Conservation (phyloP, 2,113 vertebrate genomes). For the Pungitius pungitius region DNA sequence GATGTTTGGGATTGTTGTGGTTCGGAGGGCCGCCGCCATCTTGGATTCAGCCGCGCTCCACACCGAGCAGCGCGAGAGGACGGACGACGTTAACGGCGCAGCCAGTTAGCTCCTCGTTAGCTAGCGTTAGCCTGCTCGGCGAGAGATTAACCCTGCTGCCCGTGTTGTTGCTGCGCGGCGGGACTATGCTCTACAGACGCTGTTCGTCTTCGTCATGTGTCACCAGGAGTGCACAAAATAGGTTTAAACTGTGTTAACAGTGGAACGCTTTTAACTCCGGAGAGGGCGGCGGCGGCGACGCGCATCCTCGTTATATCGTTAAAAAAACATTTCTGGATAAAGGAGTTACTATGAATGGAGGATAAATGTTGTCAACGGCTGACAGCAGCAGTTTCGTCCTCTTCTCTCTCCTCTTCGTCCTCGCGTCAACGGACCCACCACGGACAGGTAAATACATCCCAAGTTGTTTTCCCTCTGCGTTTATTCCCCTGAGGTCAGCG, state of each 20-base stretch:
- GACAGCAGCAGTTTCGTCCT: constrained; percentile 91
- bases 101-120: constrained; percentile 35
- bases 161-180: background rate
- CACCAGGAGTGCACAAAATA: constrained; percentile 30
- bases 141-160: constrained; percentile 14
- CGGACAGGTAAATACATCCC: constrained; percentile 86
- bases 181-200: constrained; percentile 22
- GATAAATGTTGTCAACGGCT: constrained; percentile 98
- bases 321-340: constrained; percentile 72
- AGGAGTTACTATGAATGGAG: constrained; percentile 95
- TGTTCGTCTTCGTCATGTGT: background rate
- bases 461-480: background rate
- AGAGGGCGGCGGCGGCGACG: constrained; percentile 38
- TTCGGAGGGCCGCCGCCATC: constrained; percentile 80
- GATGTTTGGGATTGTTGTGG: constrained; percentile 83
- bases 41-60: constrained; percentile 72
- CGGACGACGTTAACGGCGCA: constrained; percentile 20
- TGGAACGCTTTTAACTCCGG: constrained; percentile 19
- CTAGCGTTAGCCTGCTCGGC: constrained; percentile 39
- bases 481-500: background rate
- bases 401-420: constrained; percentile 91
- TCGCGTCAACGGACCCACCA: constrained; percentile 90
- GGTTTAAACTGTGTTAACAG: background rate
- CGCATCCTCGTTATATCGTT: constrained; percentile 58
- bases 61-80: constrained; percentile 36